A percentile compares a stretch with the other conserved stretches of the same genome.
phyloP scores from a whole-genome alignment of 1,140 invertebrate species.

The Achroia grisella region DNA sequence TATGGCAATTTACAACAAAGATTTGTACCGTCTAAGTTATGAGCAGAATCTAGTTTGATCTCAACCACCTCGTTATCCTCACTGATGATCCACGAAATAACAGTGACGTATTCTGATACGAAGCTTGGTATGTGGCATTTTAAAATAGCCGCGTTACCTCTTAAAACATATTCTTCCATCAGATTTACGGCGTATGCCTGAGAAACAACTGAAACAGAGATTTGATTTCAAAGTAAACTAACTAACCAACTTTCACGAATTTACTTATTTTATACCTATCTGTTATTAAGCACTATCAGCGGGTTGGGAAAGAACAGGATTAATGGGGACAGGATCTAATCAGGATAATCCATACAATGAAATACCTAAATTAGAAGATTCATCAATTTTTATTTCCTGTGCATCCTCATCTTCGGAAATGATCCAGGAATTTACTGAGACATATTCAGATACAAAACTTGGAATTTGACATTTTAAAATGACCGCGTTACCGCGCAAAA shows the following conservation, averaged over 20 bases:
- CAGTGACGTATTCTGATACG: conserved; percentile 90
- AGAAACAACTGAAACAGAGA: conserved; percentile 87
- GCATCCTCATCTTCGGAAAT: conserved; percentile 70
- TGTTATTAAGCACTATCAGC: background rate
- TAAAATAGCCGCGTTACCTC: conserved; percentile 91
- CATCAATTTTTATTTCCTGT: conserved; percentile 50
- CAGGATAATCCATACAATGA: background rate
- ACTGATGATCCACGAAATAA: conserved; percentile 89
- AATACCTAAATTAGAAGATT: conserved; percentile 49
- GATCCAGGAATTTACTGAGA: conserved; percentile 86
- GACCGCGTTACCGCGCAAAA: conserved; percentile 89
- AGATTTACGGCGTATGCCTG: conserved; percentile 92
- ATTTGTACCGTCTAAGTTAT: conserved; percentile 79
- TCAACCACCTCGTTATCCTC: conserved; percentile 69
- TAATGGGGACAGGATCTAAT: conserved; percentile 12
- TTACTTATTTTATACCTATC: too few species aligned
- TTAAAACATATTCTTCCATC: conserved; percentile 92
- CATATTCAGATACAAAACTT: conserved; percentile 90
- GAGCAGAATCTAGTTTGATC: conserved; percentile 75
- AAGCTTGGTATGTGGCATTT: conserved; percentile 96
- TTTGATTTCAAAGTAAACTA: conserved; percentile 19
- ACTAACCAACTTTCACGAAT: too few species aligned
- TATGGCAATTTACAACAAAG: conserved; percentile 14
- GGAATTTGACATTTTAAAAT: conserved; percentile 91
- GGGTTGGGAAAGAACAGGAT: conserved; percentile 7